Evolutionary conservation across 2,113 vertebrate genomes (phyloP).

Genomic region (Phaethornis superciliosus): DNA sequence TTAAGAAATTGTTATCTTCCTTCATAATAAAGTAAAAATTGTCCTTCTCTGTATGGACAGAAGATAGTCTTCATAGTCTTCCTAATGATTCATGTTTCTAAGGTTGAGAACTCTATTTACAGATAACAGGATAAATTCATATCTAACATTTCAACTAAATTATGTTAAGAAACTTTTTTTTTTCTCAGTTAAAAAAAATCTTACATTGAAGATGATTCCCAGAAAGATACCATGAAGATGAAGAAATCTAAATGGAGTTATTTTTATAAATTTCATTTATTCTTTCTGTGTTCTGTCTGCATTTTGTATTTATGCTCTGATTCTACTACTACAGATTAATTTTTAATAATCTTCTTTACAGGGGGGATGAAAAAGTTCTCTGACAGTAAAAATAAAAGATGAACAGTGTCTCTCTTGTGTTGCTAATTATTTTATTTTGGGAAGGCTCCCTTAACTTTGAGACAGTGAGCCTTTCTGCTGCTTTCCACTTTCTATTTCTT

Average conservation of each 20-base stretch:
- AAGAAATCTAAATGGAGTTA: not conserved
- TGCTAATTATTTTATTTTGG: conserved; percentile 14
- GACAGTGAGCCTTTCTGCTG: conserved; percentile 38
- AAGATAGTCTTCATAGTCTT: not conserved
- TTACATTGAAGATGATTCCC: not conserved
- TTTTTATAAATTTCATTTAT: not conserved
- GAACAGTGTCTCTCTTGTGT: not conserved
- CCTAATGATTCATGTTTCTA: not conserved
- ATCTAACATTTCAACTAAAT: not conserved
- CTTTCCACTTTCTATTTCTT: conserved; percentile 59
- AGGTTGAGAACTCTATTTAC: not conserved
- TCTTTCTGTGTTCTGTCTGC: not conserved
- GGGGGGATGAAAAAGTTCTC: not conserved
- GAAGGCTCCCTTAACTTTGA: conserved; percentile 8
- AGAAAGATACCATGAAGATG: not conserved
- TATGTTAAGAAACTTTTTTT: not conserved
- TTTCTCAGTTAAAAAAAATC: not conserved
- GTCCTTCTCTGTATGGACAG: not conserved
- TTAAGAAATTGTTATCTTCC: not conserved
- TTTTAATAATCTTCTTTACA: not conserved
- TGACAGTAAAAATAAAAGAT: conserved; percentile 17
- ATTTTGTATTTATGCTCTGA: not conserved
- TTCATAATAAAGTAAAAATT: not conserved
- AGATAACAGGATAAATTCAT: not conserved
- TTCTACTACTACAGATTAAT: not conserved